Evolutionary conservation across 1,140 invertebrate genomes (phyloP).

Genomic region (Drosophila tani): DNA sequence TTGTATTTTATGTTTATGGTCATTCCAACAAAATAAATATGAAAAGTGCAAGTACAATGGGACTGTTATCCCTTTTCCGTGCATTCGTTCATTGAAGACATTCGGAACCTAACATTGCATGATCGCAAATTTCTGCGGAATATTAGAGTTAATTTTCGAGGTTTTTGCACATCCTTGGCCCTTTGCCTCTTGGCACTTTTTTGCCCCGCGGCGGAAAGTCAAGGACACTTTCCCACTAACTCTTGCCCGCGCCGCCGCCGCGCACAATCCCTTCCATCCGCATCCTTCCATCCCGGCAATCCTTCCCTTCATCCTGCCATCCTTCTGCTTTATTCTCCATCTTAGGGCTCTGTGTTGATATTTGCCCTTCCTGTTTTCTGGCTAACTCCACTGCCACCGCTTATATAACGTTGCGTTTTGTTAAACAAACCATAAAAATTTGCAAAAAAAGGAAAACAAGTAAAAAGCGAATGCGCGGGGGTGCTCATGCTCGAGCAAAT

Average conservation of each 20-base stretch:
- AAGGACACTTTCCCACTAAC: conserved; percentile 51
- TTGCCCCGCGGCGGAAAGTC: conserved; percentile 9
- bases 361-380: conserved; percentile 43
- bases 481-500: conserved; percentile 73
- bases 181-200: not conserved
- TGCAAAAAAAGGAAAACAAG: conserved; percentile 57
- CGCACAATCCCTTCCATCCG: conserved; percentile 23
- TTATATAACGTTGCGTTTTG: conserved; percentile 77
- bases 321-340: conserved; percentile 9
- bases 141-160: conserved; percentile 37
- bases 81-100: conserved; percentile 26
- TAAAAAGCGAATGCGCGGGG: conserved; percentile 21
- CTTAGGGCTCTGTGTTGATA: conserved; percentile 23
- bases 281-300: conserved; percentile 17
- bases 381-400: conserved; percentile 45
- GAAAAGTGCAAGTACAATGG: not conserved
- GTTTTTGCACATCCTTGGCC: conserved; percentile 3
- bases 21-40: not conserved
- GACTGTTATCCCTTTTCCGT: conserved; percentile 6
- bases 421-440: conserved; percentile 83
- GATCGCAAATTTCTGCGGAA: conserved; percentile 32
- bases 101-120: conserved; percentile 29
- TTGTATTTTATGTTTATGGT: not conserved
- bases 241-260: conserved; percentile 17
- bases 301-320: conserved; percentile 16